Percentiles rank a stretch among this genome's conserved stretches.
Evolutionary conservation across 2,113 vertebrate species (phyloP).

Genomic region (Cairina moschata): DNA sequence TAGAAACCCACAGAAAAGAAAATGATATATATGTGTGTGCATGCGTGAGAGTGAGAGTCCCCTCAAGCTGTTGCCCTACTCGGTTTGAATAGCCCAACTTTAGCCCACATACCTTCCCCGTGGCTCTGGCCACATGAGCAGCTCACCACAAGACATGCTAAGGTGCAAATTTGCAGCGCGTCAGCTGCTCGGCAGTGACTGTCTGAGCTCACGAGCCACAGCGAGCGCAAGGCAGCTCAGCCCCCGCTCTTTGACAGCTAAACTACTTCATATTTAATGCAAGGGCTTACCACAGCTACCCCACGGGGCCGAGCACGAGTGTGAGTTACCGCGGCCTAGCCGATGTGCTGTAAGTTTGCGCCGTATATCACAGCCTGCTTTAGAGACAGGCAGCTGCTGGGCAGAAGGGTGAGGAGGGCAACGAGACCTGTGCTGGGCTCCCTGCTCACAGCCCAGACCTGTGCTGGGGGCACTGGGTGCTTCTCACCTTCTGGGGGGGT

Average conservation of each 20-base stretch:
- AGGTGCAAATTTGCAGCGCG: neutral
- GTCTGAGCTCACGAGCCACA: neutral
- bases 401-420: neutral
- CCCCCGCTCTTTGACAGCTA: neutral
- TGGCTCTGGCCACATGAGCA: neutral
- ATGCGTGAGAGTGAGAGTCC: neutral
- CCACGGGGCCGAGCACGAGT: accelerated
- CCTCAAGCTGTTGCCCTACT: neutral
- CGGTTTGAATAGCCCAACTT: neutral
- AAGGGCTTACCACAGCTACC: neutral
- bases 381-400: neutral
- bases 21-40: neutral
- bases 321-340: neutral
- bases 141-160: neutral
- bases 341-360: neutral
- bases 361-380: neutral
- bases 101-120: neutral
- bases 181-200: neutral
- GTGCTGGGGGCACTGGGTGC: accelerated
- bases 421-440: neutral
- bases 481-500: neutral
- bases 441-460: neutral
- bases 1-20: neutral
- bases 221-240: neutral
- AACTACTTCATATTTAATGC: slow-evolving; percentile 15